Conservation (phyloP, 2,113 vertebrate genomes). For the Fukomys damarensis region DNA sequence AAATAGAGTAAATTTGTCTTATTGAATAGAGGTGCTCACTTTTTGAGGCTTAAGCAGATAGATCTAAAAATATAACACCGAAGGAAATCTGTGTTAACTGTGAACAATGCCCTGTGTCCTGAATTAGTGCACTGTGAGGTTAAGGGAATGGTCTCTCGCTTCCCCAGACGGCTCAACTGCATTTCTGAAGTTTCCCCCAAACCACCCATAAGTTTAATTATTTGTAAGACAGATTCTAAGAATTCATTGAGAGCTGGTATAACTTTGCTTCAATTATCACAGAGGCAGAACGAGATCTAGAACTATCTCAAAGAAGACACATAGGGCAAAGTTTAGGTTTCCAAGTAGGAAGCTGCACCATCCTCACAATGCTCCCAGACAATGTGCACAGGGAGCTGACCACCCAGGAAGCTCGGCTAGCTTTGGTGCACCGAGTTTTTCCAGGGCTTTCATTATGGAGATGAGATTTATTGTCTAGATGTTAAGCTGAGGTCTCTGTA, state of each 20-base stretch:
- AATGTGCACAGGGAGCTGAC: accelerated
- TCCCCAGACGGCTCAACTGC: background rate
- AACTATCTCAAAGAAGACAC: background rate
- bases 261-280: too few species aligned
- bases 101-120: background rate
- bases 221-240: background rate
- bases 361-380: accelerated
- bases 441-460: background rate
- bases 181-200: background rate
- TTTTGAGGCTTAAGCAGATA: background rate
- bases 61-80: background rate
- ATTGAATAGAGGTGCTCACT: background rate
- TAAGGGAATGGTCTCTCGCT: background rate
- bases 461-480: background rate
- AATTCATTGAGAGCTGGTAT: background rate
- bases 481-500: background rate
- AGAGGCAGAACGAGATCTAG: background rate
- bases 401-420: background rate
- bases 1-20: background rate
- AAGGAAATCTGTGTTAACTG: background rate
- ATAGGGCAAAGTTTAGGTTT: background rate
- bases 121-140: background rate
- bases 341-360: background rate
- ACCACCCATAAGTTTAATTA: background rate
- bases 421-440: background rate